A percentile compares a stretch with the other conserved stretches of the same genome.
Evolutionary conservation across 2,797 vertebrate species (phyloP).

Genomic region (Acipenser ruthenus): DNA sequence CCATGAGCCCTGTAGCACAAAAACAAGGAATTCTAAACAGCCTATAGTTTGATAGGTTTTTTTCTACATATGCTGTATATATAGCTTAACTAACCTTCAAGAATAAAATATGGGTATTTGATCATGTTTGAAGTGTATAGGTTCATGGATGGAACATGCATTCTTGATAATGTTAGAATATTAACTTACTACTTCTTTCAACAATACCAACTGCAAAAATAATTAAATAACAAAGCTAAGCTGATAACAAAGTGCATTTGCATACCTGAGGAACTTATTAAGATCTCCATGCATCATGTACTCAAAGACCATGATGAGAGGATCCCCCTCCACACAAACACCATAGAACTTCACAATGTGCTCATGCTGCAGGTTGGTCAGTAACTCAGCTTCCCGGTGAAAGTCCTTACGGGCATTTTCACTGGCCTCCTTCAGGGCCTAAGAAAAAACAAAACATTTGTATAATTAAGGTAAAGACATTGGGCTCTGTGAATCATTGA

Average conservation of each 20-base stretch:
- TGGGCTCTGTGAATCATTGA: no score
- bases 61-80: no score
- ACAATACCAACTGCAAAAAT: no score
- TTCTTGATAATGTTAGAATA: no score
- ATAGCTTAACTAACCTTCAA: no score
- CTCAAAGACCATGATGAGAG: constrained; percentile 98
- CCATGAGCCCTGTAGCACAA: constrained; percentile 75
- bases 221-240: no score
- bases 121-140: no score
- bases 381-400: constrained; percentile 87
- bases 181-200: no score
- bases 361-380: constrained; percentile 92
- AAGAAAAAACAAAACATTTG: neutral
- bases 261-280: constrained; percentile 94
- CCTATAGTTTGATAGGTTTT: no score
- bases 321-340: constrained; percentile 90
- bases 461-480: no score
- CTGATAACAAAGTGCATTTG: neutral
- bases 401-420: constrained; percentile 97
- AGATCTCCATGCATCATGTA: constrained; percentile 98
- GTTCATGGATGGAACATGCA: no score
- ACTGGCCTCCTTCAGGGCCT: constrained; percentile 95
- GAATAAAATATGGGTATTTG: no score
- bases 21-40: neutral
- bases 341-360: constrained; percentile 97